These are phyloP conservation scores for Odontamblyopus lacepedii DNA, from an alignment of 2,797 vertebrate species.

Conservation along the genomic window DNA sequence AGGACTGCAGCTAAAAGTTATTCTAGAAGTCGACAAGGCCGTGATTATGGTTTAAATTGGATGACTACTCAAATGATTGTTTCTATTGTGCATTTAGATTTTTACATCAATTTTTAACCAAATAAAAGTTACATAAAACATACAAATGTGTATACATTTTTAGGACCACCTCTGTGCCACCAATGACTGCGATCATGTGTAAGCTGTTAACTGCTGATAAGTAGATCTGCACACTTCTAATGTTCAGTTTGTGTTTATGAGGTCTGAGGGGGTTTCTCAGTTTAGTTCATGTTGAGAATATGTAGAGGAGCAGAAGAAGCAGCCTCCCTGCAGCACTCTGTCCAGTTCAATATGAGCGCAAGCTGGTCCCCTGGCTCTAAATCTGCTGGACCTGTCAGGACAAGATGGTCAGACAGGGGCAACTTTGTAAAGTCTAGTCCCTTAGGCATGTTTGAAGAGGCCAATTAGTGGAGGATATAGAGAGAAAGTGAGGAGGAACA, in stretches of 20 bases:
- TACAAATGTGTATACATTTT: too few species aligned
- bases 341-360: conserved; percentile 38
- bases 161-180: too few species aligned
- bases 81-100: too few species aligned
- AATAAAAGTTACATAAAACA: too few species aligned
- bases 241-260: background rate
- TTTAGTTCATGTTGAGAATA: conserved; percentile 15
- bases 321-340: conserved; percentile 27
- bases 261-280: background rate
- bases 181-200: background rate
- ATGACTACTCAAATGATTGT: too few species aligned
- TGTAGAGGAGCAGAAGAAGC: conserved; percentile 29
- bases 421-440: conserved; percentile 35
- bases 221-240: background rate
- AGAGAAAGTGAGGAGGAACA: conserved; percentile 29
- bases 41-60: too few species aligned
- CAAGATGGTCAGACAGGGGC: conserved; percentile 26
- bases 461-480: conserved; percentile 33
- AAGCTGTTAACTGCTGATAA: background rate
- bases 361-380: conserved; percentile 22
- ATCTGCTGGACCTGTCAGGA: conserved; percentile 19
- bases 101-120: too few species aligned
- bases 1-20: background rate
- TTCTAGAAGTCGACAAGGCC: too few species aligned
- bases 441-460: conserved; percentile 28